phyloP scores from a whole-genome alignment of 2,113 vertebrate genomes.

The Chamaetylas fuelleborni region DNA sequence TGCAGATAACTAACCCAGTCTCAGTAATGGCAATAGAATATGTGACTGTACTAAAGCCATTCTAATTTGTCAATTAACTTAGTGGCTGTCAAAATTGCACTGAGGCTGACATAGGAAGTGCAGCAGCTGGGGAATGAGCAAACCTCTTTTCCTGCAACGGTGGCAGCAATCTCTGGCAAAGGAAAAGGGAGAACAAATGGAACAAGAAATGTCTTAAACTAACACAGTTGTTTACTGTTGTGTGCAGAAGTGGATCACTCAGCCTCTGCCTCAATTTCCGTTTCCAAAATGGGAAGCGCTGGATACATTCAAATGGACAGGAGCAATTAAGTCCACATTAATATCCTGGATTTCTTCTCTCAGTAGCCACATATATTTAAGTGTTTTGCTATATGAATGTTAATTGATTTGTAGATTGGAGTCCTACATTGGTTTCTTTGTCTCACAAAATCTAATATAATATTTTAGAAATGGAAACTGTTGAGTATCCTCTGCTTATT shows the following conservation, averaged over 20 bases:
- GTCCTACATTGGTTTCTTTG: neutral
- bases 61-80: neutral
- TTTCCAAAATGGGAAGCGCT: neutral
- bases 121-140: neutral
- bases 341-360: neutral
- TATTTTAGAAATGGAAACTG: constrained; percentile 24
- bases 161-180: neutral
- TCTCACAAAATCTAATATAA: constrained; percentile 1
- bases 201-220: neutral
- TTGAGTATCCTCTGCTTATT: constrained; percentile 2
- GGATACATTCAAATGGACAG: neutral
- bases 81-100: neutral
- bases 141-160: neutral
- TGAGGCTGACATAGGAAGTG: neutral
- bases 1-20: neutral
- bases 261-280: neutral
- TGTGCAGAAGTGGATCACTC: neutral
- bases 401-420: constrained; percentile 7
- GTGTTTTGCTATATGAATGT: constrained; percentile 1
- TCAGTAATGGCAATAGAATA: neutral
- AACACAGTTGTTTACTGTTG: neutral
- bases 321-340: constrained; percentile 4
- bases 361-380: neutral
- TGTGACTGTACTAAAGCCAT: neutral
- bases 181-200: neutral